phyloP scores from a whole-genome alignment of 2,113 vertebrate genomes.

The Dicaeum eximium region DNA sequence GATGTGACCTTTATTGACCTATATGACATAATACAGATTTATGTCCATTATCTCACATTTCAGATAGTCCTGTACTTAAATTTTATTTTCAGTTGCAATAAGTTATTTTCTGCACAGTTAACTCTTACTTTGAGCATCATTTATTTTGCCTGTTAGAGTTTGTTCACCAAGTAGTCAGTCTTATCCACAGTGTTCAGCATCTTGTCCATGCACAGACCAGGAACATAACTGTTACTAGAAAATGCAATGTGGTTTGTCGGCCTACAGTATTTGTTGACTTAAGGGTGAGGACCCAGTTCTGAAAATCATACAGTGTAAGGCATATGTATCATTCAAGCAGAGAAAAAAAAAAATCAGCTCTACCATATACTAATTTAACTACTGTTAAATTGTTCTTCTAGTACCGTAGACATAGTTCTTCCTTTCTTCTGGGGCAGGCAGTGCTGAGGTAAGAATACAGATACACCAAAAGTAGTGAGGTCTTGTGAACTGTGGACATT shows the following conservation, averaged over 20 bases:
- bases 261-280: background rate
- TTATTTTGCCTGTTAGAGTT: background rate
- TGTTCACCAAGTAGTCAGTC: background rate
- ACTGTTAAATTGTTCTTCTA: background rate
- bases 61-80: background rate
- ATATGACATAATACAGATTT: background rate
- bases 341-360: background rate
- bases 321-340: background rate
- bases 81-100: background rate
- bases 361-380: background rate
- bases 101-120: background rate
- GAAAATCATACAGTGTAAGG: background rate
- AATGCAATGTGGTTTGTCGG: background rate
- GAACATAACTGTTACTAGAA: background rate
- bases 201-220: accelerated
- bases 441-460: background rate
- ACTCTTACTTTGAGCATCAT: background rate
- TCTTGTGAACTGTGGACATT: background rate
- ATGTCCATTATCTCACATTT: background rate
- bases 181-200: background rate
- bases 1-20: background rate
- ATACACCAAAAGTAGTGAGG: background rate
- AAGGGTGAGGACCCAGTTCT: background rate
- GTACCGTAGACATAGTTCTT: background rate
- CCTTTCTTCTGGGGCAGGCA: background rate